Conservation (phyloP, 2,888 invertebrate genomes). For the Drosophila meridionalis region DNA sequence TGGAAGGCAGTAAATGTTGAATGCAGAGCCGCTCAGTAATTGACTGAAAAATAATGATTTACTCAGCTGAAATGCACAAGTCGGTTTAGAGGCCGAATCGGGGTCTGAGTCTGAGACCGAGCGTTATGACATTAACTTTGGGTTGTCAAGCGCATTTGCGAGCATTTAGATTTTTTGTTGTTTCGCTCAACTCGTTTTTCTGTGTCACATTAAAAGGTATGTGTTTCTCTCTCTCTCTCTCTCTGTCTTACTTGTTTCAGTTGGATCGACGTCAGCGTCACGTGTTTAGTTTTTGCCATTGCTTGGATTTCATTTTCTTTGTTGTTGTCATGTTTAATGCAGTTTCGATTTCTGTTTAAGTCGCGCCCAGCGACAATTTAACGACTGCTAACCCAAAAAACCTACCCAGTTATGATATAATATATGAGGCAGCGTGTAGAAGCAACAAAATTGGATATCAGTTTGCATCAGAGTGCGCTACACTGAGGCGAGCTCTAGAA, state of each 20-base stretch:
- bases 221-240: conserved; percentile 2
- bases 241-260: conserved; percentile 6
- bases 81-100: conserved; percentile 41
- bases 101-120: conserved; percentile 12
- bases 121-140: conserved; percentile 18
- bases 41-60: conserved; percentile 32
- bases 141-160: conserved; percentile 65
- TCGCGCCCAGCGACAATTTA: conserved; percentile 33
- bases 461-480: conserved; percentile 6
- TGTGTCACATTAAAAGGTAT: conserved; percentile 60
- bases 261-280: conserved; percentile 53
- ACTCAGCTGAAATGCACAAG: conserved; percentile 52
- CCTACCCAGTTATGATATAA: conserved; percentile 24
- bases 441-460: conserved; percentile 20
- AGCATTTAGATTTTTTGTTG: conserved; percentile 29
- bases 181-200: conserved; percentile 59
- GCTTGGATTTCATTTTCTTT: conserved; percentile 47
- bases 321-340: conserved; percentile 55
- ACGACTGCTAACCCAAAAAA: conserved; percentile 2
- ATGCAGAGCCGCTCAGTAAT: conserved; percentile 11
- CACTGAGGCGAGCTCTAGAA: conserved; percentile 7
- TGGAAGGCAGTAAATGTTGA: not conserved
- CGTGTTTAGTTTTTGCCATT: conserved; percentile 60
- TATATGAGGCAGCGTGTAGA: conserved; percentile 2
- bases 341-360: conserved; percentile 71